Evolutionary conservation across 2,888 invertebrate genomes (phyloP), one percentile per base, ranked within the genome.

Genomic region (Hemicrepidius hirtus): DNA sequence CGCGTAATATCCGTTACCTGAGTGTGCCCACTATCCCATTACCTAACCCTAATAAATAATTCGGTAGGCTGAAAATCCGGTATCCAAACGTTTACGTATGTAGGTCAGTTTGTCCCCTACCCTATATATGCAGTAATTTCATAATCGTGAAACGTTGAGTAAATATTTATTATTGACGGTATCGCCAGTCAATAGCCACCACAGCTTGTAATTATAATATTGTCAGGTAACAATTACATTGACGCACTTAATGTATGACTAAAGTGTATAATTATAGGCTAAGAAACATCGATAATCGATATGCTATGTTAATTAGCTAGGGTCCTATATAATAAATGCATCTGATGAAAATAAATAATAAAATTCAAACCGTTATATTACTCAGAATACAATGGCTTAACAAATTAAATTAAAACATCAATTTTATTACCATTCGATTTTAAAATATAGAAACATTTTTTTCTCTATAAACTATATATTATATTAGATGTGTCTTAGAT

Each of bases 11-110:
- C 37, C 37, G 37, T 32, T 65, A 53, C 64, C 64, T 65, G 50
- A 65, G 28, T 16, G 50, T 65, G 35, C 50, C 46, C 46, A 46
- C 35, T 50, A 50, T 35, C 50, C 57, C 66, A 66, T 66, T 66
- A 66, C 66, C 66, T 44, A 32, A 32, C 55, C 55, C 55, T 66
- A 59, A 68, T 68, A 68, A 68, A 60, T 68, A 68, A 68, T 68
- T 68, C 68, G 68, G 57, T 37, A 68, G 28, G 57, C 60, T 68
- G 59, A 35, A 60, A 68, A 57, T 18, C 55, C 16, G 24, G 20
- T 57, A 41, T 57, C 55, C 57, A 20, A 67, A 46, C 21, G 35
- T 59, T 59, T 59, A 49, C 46, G 59, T 60, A 66, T 55, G 46
- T 60, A 60, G 68, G 68, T 68, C 68, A 60, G 49, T 68, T 67